Evolutionary conservation across 2,888 invertebrate species (phyloP).

Genomic region (Adelphocoris suturalis): DNA sequence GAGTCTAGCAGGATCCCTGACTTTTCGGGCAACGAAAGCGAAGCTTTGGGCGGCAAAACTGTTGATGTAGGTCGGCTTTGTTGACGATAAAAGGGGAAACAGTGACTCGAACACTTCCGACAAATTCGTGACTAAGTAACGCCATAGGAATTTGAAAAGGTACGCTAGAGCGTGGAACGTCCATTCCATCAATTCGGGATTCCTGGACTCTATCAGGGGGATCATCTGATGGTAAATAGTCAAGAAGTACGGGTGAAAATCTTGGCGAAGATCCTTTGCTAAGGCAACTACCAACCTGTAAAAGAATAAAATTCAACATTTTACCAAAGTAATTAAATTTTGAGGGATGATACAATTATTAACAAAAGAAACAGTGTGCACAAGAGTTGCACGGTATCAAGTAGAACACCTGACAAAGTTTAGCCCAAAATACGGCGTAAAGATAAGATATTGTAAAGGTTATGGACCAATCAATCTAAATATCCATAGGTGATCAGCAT

Average conservation of each 20-base stretch:
- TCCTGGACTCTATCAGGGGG: slow-evolving; percentile 85
- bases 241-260: slow-evolving; percentile 93
- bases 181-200: slow-evolving; percentile 92
- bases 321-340: too few relatives aligned
- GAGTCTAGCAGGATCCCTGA: slow-evolving; percentile 88
- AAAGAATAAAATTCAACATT: slow-evolving; percentile 74
- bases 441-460: too few relatives aligned
- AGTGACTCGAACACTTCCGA: slow-evolving; percentile 85
- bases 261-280: slow-evolving; percentile 91
- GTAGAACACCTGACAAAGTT: too few relatives aligned
- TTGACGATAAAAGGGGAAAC: slow-evolving; percentile 87
- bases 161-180: slow-evolving; percentile 92
- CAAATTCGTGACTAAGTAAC: slow-evolving; percentile 89
- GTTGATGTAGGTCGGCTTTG: slow-evolving; percentile 90
- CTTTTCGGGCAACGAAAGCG: slow-evolving; percentile 94
- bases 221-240: slow-evolving; percentile 87
- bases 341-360: too few relatives aligned
- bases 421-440: too few relatives aligned
- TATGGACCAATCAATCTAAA: too few relatives aligned
- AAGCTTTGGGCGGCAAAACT: slow-evolving; percentile 98
- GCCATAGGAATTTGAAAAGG: slow-evolving; percentile 93
- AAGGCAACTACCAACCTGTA: slow-evolving; percentile 89
- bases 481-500: too few relatives aligned
- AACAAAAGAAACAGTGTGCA: too few relatives aligned
- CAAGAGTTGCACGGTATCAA: too few relatives aligned